Conservation (phyloP, 2,888 invertebrate genomes). For the Spisula solida region DNA sequence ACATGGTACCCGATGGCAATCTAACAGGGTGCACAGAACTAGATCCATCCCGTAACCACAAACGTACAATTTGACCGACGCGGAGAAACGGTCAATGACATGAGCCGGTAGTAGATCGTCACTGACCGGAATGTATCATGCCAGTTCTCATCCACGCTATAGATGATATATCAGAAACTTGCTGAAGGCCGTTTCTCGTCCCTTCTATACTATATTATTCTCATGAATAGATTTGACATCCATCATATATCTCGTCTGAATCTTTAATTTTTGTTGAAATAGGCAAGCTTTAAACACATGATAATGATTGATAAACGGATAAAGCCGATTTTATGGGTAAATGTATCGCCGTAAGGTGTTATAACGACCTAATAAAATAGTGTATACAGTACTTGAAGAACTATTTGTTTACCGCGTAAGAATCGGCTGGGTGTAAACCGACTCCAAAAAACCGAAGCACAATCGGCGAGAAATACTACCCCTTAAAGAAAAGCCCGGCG, state of each 20-base stretch:
- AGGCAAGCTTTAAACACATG: neutral
- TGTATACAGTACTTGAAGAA: neutral
- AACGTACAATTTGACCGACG: neutral
- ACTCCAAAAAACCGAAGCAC: neutral
- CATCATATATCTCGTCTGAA: neutral
- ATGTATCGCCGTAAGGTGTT: slow-evolving; percentile 15
- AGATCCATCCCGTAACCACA: neutral
- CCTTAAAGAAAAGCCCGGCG: neutral
- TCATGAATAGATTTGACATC: neutral
- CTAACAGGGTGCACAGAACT: neutral
- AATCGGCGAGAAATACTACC: neutral
- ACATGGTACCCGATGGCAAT: neutral
- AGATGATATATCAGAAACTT: neutral
- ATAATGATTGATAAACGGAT: neutral
- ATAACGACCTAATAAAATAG: neutral
- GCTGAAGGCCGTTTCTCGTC: slow-evolving; percentile 9
- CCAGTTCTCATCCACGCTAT: neutral
- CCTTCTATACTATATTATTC: neutral
- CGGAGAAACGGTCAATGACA: slow-evolving; percentile 3
- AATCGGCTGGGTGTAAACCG: neutral
- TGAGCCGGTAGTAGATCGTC: neutral
- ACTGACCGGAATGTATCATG: neutral
- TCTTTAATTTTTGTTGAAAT: neutral
- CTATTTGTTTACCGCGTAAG: neutral
- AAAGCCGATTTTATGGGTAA: neutral